Evolutionary conservation across 2,113 vertebrate genomes (phyloP).

Genomic region (Pica pica): DNA sequence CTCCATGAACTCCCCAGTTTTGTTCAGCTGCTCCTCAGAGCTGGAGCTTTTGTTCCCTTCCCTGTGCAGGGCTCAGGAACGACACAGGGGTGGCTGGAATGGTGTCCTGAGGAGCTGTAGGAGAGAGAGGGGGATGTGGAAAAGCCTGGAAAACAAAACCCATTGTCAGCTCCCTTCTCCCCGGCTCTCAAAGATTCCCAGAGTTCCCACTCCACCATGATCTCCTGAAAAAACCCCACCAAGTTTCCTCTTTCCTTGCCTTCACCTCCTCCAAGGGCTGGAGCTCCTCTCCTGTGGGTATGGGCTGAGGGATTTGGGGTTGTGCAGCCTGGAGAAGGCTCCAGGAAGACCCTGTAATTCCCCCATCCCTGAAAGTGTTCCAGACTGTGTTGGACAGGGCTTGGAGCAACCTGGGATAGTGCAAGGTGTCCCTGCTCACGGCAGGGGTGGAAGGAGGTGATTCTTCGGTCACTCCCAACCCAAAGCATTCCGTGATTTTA

Average conservation of each 20-base stretch:
- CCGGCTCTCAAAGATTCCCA: neutral
- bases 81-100: neutral
- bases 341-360: neutral
- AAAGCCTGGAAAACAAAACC: neutral
- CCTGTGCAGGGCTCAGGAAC: neutral
- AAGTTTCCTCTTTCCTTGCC: neutral
- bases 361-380: neutral
- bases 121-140: neutral
- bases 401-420: neutral
- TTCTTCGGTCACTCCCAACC: neutral
- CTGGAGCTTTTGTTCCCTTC: neutral
- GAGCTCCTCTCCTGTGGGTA: neutral
- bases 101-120: accelerated
- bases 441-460: neutral
- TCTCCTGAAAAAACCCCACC: neutral
- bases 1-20: accelerated
- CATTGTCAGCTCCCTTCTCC: neutral
- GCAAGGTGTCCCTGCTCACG: neutral
- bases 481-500: accelerated
- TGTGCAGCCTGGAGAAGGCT: neutral
- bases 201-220: neutral
- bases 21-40: neutral
- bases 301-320: neutral
- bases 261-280: neutral
- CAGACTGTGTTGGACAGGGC: neutral